Evolutionary conservation across 2,797 vertebrate species (phyloP), one percentile per base, ranked within the genome.

Genomic region (Agapornis canus): DNA sequence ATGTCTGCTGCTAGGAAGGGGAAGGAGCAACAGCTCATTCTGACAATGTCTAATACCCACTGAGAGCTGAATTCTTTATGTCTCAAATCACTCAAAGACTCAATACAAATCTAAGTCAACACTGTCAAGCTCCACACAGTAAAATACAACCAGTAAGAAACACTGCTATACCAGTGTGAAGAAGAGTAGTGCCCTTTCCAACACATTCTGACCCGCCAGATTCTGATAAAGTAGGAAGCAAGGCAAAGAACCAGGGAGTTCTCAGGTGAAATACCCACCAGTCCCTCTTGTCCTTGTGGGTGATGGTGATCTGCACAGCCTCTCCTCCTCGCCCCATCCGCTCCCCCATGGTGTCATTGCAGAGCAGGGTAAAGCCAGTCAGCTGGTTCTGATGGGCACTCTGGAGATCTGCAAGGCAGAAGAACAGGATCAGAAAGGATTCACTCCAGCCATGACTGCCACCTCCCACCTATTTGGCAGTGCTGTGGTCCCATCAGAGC

Each of bases 331-430:
- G 95, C 5, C 94, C 85, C 97, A 98, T 84, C 94, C 49, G 97
- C 91, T 99, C 97, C 49, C 99, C 99, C 0, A 84, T 60, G 0
- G 98, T 86, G 83, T 99, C 98, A 79, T 98, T 97, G 92, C 98
- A 99, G 69, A 99, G 92, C 93, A 99, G 94, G 29, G 97, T 98
- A 97, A 99, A 99, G 76, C 95, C 96, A 17, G 97, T 95, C 54
- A 35, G 93, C 96, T 99, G 97, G 19, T 98, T 98, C 95, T 98
- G 98, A 25, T 25, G 78, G 80, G 96, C 98, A 73, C 54, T 95
- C 87, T 97, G 97, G 10, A 99, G 94, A 92, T 97, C 99, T 99
- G 97, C 18, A 76, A 90, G 77, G 86, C 47, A 94, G 73, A 96
- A 61, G 81, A 90, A 82, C 6, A 65, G 42, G 23, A 68, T 11